Evolutionary conservation across 1,140 invertebrate genomes (phyloP), one percentile per base, ranked within the genome.

Genomic region (Planococcus citri): DNA sequence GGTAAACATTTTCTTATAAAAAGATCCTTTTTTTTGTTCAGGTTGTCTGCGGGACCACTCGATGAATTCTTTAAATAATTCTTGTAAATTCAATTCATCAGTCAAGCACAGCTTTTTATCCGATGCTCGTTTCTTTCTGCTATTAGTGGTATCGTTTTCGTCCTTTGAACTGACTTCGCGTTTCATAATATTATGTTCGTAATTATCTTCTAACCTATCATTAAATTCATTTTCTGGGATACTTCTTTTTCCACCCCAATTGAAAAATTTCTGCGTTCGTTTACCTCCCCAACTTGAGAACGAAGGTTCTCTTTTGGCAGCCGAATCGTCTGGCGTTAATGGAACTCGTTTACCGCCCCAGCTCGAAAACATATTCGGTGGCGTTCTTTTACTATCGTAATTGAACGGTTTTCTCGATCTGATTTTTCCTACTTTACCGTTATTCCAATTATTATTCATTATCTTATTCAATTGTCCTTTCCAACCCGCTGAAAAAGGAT

Each of bases 321-420:
- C 74, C 74, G 77, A 75, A 76, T 61, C 74, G 75, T 68, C 76
- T 74, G 73, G 72, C 22, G 60, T 75, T 70, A 73, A 4, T 71
- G 69, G 33, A 68, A 70, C 64, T 33, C 72, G 68, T 60, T 73
- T 72, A n/a, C 71, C 73, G 17, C 70, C 71, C 70, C 69, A 70
- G 61, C 68, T 72, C 0, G 58, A 68, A 14, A 73, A 72, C n/a
- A 57, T 69, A 17, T 69, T 37, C 10, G 70, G 41, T n/a, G 69
- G 71, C 37, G 69, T 70, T 8, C 72, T 58, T 33, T 69, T 70
- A 27, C 17, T 64, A 27, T 64, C 60, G 60, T 27, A 24, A 27
- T 64, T 64, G 24, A 24, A 64, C 20, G 60, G 60, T 64, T 27
- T 24, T 20, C 60, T 3, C 8, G 25, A 27, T 64, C 60, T 24